A percentile compares a stretch with the other conserved stretches of the same genome.
Evolutionary conservation across 1,140 invertebrate species (phyloP).

Genomic region (Drosophila arizonae): DNA sequence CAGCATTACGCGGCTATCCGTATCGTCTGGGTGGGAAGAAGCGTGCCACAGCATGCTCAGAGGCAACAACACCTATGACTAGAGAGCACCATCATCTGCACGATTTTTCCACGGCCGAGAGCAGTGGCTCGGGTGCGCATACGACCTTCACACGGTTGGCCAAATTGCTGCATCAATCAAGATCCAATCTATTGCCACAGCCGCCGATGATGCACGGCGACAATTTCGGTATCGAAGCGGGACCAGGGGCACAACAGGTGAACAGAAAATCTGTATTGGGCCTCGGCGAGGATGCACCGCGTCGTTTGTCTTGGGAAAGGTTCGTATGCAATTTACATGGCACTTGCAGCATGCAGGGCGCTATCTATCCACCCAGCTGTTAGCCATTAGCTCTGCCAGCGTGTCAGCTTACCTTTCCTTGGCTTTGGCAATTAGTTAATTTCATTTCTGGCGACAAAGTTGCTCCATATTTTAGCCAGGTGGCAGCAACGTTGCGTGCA

Average conservation of each 20-base stretch:
- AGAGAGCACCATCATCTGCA: slow-evolving; percentile 59
- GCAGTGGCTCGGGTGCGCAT: slow-evolving; percentile 56
- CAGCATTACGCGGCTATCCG: slow-evolving; percentile 83
- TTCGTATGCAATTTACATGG: slow-evolving; percentile 81
- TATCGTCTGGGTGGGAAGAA: slow-evolving; percentile 82
- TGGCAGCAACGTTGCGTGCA: slow-evolving; percentile 12
- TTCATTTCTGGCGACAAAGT: slow-evolving; percentile 63
- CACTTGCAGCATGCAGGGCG: not conserved
- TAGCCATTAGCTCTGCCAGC: slow-evolving; percentile 34
- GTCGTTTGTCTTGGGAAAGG: slow-evolving; percentile 91
- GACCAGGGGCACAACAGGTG: not conserved
- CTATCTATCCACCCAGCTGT: slow-evolving; percentile 13
- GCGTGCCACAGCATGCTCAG: slow-evolving; percentile 62
- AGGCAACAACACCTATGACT: slow-evolving; percentile 57
- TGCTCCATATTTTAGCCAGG: slow-evolving; percentile 38
- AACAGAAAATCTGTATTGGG: slow-evolving; percentile 20
- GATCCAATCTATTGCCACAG: slow-evolving; percentile 80
- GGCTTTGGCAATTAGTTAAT: slow-evolving; percentile 73
- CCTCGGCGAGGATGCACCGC: slow-evolving; percentile 82
- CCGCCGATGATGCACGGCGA: slow-evolving; percentile 41
- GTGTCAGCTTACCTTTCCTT: slow-evolving; percentile 35
- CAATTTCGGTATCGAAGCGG: slow-evolving; percentile 45
- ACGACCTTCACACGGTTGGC: slow-evolving; percentile 87
- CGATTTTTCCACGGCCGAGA: slow-evolving; percentile 55
- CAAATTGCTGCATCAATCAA: slow-evolving; percentile 87